These are phyloP conservation scores for Philopedon plagiatum DNA, from an alignment of 2,888 invertebrate species.

Conservation along the genomic window DNA sequence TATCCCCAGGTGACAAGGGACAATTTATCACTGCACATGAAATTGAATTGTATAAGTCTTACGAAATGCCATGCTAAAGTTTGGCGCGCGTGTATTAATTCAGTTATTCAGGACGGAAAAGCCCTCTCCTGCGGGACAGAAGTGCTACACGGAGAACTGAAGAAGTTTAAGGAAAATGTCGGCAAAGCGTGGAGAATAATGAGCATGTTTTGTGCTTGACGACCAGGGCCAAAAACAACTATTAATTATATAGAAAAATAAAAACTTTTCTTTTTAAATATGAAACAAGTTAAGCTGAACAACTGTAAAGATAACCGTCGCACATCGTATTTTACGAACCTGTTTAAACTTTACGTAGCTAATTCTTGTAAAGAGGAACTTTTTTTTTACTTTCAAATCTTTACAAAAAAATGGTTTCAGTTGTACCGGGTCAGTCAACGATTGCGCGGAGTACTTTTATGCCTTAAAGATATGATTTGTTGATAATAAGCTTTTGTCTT, in stretches of 20 bases:
- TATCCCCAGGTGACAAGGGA: constrained; percentile 51
- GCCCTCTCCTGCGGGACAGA: constrained; percentile 21
- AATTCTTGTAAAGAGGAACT: too few relatives aligned
- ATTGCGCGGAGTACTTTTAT: too few relatives aligned
- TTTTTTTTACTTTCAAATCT: too few relatives aligned
- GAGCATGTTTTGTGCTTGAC: neutral
- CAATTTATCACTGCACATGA: constrained; percentile 51
- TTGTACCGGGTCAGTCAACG: too few relatives aligned
- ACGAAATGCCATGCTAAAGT: constrained; percentile 49
- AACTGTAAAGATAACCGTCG: too few relatives aligned
- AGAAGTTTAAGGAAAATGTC: constrained; percentile 20
- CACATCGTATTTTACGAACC: too few relatives aligned
- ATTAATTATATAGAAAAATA: constrained; percentile 4
- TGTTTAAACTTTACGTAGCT: too few relatives aligned
- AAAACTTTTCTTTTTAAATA: too few relatives aligned
- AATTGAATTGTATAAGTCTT: constrained; percentile 50
- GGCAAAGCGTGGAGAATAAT: constrained; percentile 21
- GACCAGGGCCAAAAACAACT: neutral
- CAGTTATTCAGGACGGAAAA: constrained; percentile 48
- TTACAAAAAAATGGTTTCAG: too few relatives aligned
- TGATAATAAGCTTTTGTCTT: too few relatives aligned
- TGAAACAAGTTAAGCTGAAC: too few relatives aligned
- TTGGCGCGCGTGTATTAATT: constrained; percentile 51
- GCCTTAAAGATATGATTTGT: too few relatives aligned
- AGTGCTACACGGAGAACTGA: neutral